Percentiles rank a stretch among this genome's conserved stretches.
These are phyloP conservation scores for Adelosebastes latens DNA, from an alignment of 2,797 vertebrate species.

Conservation along the genomic window DNA sequence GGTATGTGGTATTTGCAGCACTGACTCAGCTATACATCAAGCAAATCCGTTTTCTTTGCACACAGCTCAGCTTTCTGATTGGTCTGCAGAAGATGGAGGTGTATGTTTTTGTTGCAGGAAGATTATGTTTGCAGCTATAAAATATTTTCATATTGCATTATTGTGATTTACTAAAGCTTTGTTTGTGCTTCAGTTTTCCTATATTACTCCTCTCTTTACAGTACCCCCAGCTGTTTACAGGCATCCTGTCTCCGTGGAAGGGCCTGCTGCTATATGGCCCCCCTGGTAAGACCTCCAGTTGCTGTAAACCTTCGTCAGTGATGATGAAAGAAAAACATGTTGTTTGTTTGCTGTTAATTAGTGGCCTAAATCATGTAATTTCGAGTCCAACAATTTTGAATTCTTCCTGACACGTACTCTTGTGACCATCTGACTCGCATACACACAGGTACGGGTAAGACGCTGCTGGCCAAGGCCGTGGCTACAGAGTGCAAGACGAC, in stretches of 20 bases:
- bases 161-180: background rate
- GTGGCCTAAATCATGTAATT: background rate
- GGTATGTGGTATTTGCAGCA: constrained; percentile 43
- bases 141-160: background rate
- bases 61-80: constrained; percentile 25
- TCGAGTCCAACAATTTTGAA: background rate
- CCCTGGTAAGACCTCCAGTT: constrained; percentile 82
- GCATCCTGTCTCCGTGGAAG: constrained; percentile 96
- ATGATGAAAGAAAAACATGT: background rate
- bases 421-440: background rate
- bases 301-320: background rate
- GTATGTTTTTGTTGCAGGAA: background rate
- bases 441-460: constrained; percentile 94
- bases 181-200: background rate
- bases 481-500: constrained; percentile 96
- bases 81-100: background rate
- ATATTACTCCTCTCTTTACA: constrained; percentile 53
- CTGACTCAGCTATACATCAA: constrained; percentile 25
- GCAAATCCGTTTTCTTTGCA: constrained; percentile 10
- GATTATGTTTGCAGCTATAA: background rate
- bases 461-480: constrained; percentile 95
- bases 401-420: background rate
- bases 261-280: constrained; percentile 94
- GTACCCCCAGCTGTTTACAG: constrained; percentile 96
- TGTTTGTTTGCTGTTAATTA: background rate